These are phyloP conservation scores for Drosophila cognata DNA, from an alignment of 2,888 invertebrate genomes.

Conservation along the genomic window DNA sequence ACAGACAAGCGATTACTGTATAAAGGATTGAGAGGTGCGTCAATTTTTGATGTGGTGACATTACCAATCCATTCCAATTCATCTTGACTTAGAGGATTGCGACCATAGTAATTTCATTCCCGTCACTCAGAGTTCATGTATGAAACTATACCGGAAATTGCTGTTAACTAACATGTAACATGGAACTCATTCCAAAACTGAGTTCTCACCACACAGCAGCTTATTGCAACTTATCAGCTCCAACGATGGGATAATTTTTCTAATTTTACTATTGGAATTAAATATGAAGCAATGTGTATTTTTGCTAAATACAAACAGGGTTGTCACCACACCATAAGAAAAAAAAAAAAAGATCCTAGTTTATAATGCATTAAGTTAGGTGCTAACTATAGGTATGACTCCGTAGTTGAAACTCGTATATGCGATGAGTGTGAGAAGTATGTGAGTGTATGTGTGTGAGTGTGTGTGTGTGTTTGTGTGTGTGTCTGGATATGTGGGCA, in stretches of 20 bases:
- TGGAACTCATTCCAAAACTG: neutral
- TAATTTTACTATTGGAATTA: neutral
- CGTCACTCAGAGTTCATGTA: neutral
- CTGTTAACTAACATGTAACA: neutral
- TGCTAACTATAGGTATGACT: neutral
- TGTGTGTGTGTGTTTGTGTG: constrained; percentile 1
- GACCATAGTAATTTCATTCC: neutral
- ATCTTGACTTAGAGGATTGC: neutral
- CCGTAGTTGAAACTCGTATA: neutral
- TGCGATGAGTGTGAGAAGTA: neutral
- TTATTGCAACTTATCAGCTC: neutral
- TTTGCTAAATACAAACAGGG: neutral
- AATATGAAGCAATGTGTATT: neutral
- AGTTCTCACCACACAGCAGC: neutral
- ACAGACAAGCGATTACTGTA: neutral
- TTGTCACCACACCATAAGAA: neutral
- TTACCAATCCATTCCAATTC: neutral
- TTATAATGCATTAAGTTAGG: neutral
- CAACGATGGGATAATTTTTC: neutral
- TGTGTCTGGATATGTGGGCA: neutral
- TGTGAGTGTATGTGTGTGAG: neutral
- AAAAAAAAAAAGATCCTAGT: neutral
- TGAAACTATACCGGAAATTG: neutral
- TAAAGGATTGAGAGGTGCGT: neutral
- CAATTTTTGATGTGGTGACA: neutral